phyloP scores from a whole-genome alignment of 1,140 invertebrate species.

The Sesamia nonagrioides region DNA sequence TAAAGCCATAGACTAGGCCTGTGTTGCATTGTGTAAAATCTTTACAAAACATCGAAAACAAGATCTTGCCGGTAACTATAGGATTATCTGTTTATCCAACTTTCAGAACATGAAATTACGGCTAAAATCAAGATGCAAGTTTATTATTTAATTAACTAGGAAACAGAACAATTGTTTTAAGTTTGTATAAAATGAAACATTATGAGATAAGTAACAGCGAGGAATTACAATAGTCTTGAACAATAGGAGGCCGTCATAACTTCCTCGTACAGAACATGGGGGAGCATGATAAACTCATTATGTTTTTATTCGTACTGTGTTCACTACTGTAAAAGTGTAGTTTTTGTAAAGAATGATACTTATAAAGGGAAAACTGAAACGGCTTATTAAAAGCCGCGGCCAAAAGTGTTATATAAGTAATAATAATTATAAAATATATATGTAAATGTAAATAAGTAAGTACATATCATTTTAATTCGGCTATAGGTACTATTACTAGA shows the following conservation, averaged over 20 bases:
- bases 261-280: conserved; percentile 19
- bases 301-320: conserved; percentile 5
- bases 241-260: conserved; percentile 23
- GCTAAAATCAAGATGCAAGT: conserved; percentile 13
- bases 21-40: too few species aligned
- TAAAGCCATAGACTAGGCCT: too few species aligned
- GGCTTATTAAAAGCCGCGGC: too few species aligned
- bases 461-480: too few species aligned
- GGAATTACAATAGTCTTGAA: conserved; percentile 18
- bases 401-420: too few species aligned
- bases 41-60: too few species aligned
- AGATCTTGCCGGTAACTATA: too few species aligned
- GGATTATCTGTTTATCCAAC: background rate
- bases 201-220: conserved; percentile 12
- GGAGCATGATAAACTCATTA: conserved; percentile 21
- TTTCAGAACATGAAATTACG: background rate
- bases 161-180: conserved; percentile 37
- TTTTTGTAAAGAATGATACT: background rate
- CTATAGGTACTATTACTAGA: too few species aligned
- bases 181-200: conserved; percentile 28
- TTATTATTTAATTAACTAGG: conserved; percentile 24
- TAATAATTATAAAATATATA: too few species aligned
- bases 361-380: too few species aligned
- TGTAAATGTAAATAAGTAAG: too few species aligned
- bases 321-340: background rate